A percentile compares a stretch with the other conserved stretches of the same genome.
These are phyloP conservation scores for Camponotus floridanus DNA, from an alignment of 1,140 invertebrate genomes.

Conservation along the genomic window DNA sequence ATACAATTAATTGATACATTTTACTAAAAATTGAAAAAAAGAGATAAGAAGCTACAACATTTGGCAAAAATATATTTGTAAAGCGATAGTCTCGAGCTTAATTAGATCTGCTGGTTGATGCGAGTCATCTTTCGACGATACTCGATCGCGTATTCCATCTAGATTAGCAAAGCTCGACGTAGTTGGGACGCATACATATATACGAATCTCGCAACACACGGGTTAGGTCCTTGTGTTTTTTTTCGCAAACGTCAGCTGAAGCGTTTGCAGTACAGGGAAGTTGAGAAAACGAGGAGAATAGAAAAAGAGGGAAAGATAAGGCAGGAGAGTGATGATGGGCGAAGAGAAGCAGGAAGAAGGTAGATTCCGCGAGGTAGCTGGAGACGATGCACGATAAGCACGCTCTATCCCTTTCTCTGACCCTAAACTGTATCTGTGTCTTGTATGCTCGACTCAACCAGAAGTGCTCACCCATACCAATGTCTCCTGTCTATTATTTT, in stretches of 20 bases:
- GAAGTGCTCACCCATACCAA: constrained; percentile 23
- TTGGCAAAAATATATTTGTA: neutral
- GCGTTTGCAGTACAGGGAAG: constrained; percentile 44
- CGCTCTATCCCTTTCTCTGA: constrained; percentile 83
- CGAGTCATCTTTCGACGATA: neutral
- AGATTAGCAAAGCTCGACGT: neutral
- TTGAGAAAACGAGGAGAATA: constrained; percentile 43
- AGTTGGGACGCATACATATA: constrained; percentile 54
- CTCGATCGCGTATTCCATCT: neutral
- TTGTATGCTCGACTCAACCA: constrained; percentile 49
- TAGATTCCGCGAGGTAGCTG: constrained; percentile 78
- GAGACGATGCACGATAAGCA: constrained; percentile 86
- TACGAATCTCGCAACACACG: constrained; percentile 67
- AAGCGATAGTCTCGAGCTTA: too few relatives aligned
- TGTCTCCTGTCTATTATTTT: constrained; percentile 67
- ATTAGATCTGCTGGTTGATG: neutral
- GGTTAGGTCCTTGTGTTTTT: constrained; percentile 74
- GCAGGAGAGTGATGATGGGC: constrained; percentile 40
- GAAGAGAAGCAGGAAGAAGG: constrained; percentile 66
- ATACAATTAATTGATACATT: neutral
- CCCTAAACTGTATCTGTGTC: constrained; percentile 71
- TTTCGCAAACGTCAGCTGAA: constrained; percentile 82
- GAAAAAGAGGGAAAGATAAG: constrained; percentile 19
- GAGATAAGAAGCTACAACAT: neutral
- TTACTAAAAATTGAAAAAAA: neutral